These are phyloP conservation scores for Collichthys lucidus DNA, from an alignment of 2,113 vertebrate species.

Conservation along the genomic window DNA sequence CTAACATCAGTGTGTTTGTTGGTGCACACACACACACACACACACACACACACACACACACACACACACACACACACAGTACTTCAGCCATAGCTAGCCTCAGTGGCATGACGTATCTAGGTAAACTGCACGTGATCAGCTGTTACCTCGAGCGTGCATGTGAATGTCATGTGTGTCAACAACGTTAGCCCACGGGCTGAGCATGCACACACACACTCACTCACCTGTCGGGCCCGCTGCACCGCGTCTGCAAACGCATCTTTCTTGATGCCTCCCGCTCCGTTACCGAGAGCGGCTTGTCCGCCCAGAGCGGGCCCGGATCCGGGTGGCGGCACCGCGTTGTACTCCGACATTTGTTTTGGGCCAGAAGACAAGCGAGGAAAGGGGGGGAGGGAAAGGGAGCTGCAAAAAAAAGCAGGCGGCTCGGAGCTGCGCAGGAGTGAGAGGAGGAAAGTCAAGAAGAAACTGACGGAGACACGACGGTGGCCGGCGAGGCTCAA, in stretches of 20 bases:
- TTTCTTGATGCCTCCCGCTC: constrained; percentile 82
- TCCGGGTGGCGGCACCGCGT: constrained; percentile 73
- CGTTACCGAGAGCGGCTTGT: constrained; percentile 55
- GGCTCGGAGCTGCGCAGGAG: constrained; percentile 64
- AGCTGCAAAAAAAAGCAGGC: constrained; percentile 3
- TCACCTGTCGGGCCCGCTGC: constrained; percentile 90
- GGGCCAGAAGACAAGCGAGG: not conserved
- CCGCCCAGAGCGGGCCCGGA: constrained; percentile 62
- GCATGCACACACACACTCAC: not conserved
- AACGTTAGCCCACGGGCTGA: constrained; percentile 13
- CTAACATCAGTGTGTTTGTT: not conserved
- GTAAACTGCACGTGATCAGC: not conserved
- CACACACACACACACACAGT: not conserved
- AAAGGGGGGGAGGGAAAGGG: not conserved
- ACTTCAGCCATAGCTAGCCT: not conserved
- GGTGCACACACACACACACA: no score
- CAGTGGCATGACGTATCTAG: not conserved
- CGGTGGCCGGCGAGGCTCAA: constrained; percentile 33
- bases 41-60: no score
- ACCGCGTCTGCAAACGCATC: constrained; percentile 91
- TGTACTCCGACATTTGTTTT: constrained; percentile 81
- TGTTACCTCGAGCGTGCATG: no score
- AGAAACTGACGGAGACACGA: constrained; percentile 53
- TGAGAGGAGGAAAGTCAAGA: constrained; percentile 55
- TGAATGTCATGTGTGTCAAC: not conserved